Percentiles rank a stretch among this genome's conserved stretches.
phyloP scores from a whole-genome alignment of 2,888 invertebrate genomes.

The Biston betularia region DNA sequence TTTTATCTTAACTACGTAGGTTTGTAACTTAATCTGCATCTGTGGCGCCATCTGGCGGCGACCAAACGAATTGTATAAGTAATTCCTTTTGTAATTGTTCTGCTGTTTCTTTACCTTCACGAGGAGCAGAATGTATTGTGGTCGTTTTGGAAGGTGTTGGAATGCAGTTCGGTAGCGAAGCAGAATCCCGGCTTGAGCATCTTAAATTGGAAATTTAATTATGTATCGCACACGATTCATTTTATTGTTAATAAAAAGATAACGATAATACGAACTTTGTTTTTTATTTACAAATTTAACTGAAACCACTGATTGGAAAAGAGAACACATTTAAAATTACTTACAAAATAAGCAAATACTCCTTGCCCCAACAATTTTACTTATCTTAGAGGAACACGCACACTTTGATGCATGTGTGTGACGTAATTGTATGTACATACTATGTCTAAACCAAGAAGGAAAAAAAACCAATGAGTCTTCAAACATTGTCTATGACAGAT shows the following conservation, averaged over 20 bases:
- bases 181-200: slow-evolving; percentile 75
- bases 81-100: slow-evolving; percentile 62
- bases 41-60: slow-evolving; percentile 35
- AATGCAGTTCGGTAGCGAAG: slow-evolving; percentile 62
- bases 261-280: slow-evolving; percentile 68
- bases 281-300: slow-evolving; percentile 53
- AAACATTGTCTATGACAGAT: too few relatives aligned
- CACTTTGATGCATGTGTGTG: too few relatives aligned
- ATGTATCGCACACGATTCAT: slow-evolving; percentile 83
- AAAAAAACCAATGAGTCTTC: too few relatives aligned
- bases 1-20: slow-evolving; percentile 72
- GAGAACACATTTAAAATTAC: too few relatives aligned
- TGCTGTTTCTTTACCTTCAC: slow-evolving; percentile 63
- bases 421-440: too few relatives aligned
- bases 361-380: too few relatives aligned
- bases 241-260: slow-evolving; percentile 86
- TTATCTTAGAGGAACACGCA: too few relatives aligned
- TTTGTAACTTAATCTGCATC: slow-evolving; percentile 42
- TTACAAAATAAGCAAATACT: too few relatives aligned
- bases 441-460: too few relatives aligned
- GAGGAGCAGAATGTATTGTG: slow-evolving; percentile 48
- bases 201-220: slow-evolving; percentile 77
- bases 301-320: background rate
- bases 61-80: slow-evolving; percentile 51
- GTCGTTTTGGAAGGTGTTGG: slow-evolving; percentile 52